Base-by-base conservation (phyloP, 1,140 invertebrate genomes). In the Pygmarrhopalites habei region DNA sequence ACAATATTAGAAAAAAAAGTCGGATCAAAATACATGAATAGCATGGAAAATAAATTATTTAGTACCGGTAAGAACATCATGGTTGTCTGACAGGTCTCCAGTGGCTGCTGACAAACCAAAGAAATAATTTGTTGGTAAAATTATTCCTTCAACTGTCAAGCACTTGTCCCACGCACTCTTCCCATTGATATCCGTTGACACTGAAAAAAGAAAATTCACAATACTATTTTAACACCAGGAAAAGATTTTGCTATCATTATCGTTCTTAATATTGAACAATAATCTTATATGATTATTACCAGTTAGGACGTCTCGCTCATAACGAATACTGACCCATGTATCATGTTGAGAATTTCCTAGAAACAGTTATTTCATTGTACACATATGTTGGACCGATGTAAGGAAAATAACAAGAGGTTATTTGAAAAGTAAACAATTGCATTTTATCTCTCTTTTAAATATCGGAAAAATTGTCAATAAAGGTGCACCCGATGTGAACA, bases 51-150 rank as follows among this genome's bases (percentile, higher is more conserved):
- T n/a, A n/a, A n/a, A n/a, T n/a, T n/a, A n/a, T n/a, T n/a, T n/a
- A n/a, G n/a, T n/a, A n/a, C n/a, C n/a, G 10, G 90, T 87, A 55
- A 96, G 82, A 63, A 99, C 84, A 75, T 99, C 95, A 79, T 99
- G 96, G 76, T 92, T 96, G 81, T 99, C 96, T 49, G 86, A 89
- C 51, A 99, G 78, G 77, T 98, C 93, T 10, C 97, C 97, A 3
- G 97, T 99, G 1, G 93, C 95, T 15, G 96, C 92, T 0, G 91
- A 88, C 15, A 95, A 78, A 43, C 97, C 97, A 76, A 98, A 89
- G 77, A 84, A 96, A 77, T 98, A 98, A 1, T 91, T 91, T 14
- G 94, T 95, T 0, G 97, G 97, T 19, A 99, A 79, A 64, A 86
- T 82, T 2, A 99, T 87, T 60, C 92, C 92, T 67, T 86, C 81